Conservation (phyloP, 1,140 invertebrate genomes). For the Neodiprion lecontei region DNA sequence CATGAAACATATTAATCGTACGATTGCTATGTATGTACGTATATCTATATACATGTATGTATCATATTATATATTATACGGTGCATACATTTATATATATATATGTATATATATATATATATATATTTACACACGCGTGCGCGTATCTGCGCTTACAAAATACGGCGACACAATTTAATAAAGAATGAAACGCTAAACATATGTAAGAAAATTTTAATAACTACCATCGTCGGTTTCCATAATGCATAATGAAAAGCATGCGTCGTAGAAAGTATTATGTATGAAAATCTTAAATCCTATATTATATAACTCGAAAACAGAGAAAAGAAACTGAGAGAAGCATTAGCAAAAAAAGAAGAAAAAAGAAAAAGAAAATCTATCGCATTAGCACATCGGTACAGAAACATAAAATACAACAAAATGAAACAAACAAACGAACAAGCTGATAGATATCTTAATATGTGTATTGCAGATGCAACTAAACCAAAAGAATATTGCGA, state of each 20-base stretch:
- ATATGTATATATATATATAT: neutral
- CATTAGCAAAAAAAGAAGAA: neutral
- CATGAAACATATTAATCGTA: conserved; percentile 18
- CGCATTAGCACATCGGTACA: no score
- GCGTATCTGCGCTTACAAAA: neutral
- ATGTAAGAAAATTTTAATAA: neutral
- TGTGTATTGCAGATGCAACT: neutral
- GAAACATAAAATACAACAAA: no score
- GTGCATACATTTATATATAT: neutral
- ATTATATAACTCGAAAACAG: neutral
- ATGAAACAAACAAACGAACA: no score
- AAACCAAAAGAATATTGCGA: neutral
- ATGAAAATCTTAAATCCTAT: no score
- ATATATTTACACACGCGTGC: neutral
- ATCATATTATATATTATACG: neutral
- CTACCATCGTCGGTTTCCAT: neutral
- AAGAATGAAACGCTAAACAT: neutral
- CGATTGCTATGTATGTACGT: conserved; percentile 14
- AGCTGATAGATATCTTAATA: neutral
- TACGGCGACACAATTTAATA: neutral
- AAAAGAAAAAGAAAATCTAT: neutral
- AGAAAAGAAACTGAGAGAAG: neutral
- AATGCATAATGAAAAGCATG: neutral
- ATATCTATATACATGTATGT: conserved; percentile 7
- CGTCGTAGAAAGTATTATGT: neutral